Conservation (phyloP, 1,140 invertebrate genomes). For the Danaus melanippus region DNA sequence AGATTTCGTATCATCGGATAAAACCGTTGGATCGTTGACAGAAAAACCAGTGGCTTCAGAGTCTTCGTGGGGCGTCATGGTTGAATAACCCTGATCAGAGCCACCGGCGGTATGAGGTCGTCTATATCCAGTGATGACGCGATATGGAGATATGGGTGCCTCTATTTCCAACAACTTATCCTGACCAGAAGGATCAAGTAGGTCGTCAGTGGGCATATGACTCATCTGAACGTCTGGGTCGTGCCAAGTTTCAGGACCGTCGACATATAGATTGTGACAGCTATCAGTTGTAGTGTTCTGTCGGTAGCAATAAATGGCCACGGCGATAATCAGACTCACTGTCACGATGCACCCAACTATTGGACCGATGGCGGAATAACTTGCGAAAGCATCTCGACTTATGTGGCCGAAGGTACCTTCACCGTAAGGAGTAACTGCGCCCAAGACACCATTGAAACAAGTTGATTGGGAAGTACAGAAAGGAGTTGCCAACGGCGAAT, state of each 20-base stretch:
- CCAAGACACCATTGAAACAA: slow-evolving; percentile 90
- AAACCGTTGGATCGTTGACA: slow-evolving; percentile 74
- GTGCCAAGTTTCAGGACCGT: slow-evolving; percentile 68
- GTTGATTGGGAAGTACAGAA: slow-evolving; percentile 85
- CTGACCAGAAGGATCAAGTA: slow-evolving; percentile 68
- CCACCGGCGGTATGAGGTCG: slow-evolving; percentile 86
- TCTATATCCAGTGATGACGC: slow-evolving; percentile 86
- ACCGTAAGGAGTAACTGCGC: slow-evolving; percentile 86
- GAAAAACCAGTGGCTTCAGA: slow-evolving; percentile 84
- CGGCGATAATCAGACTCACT: slow-evolving; percentile 74
- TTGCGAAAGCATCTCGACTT: slow-evolving; percentile 68
- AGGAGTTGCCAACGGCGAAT: slow-evolving; percentile 76
- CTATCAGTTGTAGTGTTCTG: slow-evolving; percentile 74
- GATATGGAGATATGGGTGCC: slow-evolving; percentile 88
- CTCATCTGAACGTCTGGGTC: slow-evolving; percentile 65
- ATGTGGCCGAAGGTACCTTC: slow-evolving; percentile 75
- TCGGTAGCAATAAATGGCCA: slow-evolving; percentile 77
- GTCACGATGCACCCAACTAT: slow-evolving; percentile 76
- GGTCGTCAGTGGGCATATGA: slow-evolving; percentile 60
- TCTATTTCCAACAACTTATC: slow-evolving; percentile 77
- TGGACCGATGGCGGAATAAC: slow-evolving; percentile 76
- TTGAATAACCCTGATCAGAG: slow-evolving; percentile 95
- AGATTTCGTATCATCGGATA: slow-evolving; percentile 74
- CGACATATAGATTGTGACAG: slow-evolving; percentile 70
- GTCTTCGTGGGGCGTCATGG: slow-evolving; percentile 94